These are phyloP conservation scores for Psittacula derbiana DNA, from an alignment of 2,797 vertebrate species.

Conservation along the genomic window DNA sequence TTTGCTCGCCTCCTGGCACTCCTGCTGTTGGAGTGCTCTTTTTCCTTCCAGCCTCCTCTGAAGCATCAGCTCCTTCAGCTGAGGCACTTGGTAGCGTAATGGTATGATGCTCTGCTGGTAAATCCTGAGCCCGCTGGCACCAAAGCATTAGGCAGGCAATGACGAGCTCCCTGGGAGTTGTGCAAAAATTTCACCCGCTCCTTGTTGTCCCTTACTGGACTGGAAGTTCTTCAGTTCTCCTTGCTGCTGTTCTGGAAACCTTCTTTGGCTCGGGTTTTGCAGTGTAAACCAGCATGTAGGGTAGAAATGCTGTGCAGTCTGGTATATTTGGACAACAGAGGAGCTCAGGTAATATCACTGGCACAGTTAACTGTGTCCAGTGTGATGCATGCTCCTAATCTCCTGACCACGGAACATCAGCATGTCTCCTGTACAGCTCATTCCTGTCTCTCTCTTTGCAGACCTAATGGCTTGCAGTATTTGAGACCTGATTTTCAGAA, in stretches of 20 bases:
- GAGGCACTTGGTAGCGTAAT: rapidly evolving
- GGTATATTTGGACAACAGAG: background rate
- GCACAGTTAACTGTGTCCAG: background rate
- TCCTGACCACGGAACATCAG: background rate
- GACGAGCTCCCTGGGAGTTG: background rate
- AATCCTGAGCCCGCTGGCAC: background rate
- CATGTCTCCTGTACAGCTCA: rapidly evolving
- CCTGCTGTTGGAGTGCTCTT: background rate
- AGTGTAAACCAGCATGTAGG: background rate
- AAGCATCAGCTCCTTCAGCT: background rate
- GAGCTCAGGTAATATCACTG: background rate
- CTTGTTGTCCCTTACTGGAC: background rate
- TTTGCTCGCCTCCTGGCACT: background rate
- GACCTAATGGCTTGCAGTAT: background rate
- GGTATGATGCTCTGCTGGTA: background rate
- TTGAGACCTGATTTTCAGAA: background rate
- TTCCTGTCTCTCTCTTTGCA: background rate
- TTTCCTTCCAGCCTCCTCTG: background rate
- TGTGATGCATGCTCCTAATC: background rate
- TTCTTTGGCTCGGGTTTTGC: background rate
- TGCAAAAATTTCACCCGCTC: background rate
- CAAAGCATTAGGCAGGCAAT: background rate
- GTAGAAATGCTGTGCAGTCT: background rate
- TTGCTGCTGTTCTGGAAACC: background rate
- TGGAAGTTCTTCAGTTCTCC: background rate